These are phyloP conservation scores for Hirtodrosophila histrioides DNA, from an alignment of 2,888 invertebrate genomes.

Conservation along the genomic window DNA sequence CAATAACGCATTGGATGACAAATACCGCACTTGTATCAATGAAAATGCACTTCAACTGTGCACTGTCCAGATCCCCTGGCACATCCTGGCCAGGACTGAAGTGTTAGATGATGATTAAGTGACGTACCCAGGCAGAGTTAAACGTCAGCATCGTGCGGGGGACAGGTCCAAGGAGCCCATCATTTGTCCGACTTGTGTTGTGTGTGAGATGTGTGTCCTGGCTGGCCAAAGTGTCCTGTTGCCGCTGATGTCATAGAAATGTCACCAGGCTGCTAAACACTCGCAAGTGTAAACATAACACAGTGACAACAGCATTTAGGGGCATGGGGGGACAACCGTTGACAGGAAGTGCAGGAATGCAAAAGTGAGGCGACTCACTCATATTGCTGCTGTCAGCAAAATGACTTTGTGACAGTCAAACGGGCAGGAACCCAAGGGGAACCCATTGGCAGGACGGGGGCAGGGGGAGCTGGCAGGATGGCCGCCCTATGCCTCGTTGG, in stretches of 20 bases:
- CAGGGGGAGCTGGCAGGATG: not conserved
- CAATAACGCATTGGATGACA: conserved; percentile 24
- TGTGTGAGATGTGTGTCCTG: conserved; percentile 27
- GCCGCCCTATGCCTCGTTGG: conserved; percentile 36
- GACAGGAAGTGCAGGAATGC: conserved; percentile 65
- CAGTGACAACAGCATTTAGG: conserved; percentile 57
- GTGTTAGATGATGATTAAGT: conserved; percentile 50
- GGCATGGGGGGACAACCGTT: conserved; percentile 11
- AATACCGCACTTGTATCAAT: conserved; percentile 41
- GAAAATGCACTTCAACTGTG: conserved; percentile 25
- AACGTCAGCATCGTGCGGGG: conserved; percentile 11
- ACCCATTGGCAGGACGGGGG: not conserved
- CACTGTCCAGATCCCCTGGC: conserved; percentile 3
- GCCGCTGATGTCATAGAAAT: conserved; percentile 60
- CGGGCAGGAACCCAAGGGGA: conserved; percentile 10
- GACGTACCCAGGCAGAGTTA: conserved; percentile 23
- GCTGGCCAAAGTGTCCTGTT: conserved; percentile 24
- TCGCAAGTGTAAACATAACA: conserved; percentile 62
- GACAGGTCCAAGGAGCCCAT: conserved; percentile 40
- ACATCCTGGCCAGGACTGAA: conserved; percentile 9
- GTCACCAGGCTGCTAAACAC: conserved; percentile 55
- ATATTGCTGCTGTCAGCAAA: conserved; percentile 46
- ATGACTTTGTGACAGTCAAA: conserved; percentile 44
- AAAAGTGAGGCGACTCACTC: conserved; percentile 36
- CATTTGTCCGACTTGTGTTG: conserved; percentile 50